A percentile compares a stretch with the other conserved stretches of the same genome.
These are phyloP conservation scores for Rhombomys opimus DNA, from an alignment of 2,113 vertebrate genomes.

Conservation along the genomic window DNA sequence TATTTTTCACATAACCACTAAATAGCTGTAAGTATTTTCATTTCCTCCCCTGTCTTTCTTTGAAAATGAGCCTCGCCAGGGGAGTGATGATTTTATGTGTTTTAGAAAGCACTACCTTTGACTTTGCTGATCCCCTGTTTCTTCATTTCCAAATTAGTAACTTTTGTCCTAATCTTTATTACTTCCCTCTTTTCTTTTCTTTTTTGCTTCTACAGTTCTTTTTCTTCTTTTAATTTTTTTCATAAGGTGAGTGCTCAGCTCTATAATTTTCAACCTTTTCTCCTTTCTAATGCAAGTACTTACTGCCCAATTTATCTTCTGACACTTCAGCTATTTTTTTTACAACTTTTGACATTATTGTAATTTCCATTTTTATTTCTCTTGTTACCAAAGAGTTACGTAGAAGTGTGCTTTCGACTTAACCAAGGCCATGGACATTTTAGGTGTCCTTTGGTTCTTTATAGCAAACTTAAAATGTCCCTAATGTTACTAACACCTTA, in stretches of 20 bases:
- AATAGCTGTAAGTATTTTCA: background rate
- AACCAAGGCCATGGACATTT: background rate
- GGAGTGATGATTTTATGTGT: background rate
- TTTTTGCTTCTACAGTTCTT: background rate
- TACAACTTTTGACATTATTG: background rate
- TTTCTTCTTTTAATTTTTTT: background rate
- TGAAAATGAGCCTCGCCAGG: background rate
- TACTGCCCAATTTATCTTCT: background rate
- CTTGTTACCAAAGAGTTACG: background rate
- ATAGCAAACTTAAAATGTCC: background rate
- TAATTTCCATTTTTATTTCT: slow-evolving; percentile 3
- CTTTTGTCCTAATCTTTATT: background rate
- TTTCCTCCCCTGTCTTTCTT: background rate
- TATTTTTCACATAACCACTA: background rate
- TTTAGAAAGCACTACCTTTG: background rate
- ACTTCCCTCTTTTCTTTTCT: background rate
- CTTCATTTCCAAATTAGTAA: background rate
- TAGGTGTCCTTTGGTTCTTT: background rate
- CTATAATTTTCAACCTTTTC: slow-evolving; percentile 23
- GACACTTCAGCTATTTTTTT: background rate
- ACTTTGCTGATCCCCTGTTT: background rate
- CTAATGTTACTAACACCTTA: background rate
- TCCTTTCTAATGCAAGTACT: background rate
- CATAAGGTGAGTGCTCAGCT: background rate
- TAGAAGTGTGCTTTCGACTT: slow-evolving; percentile 26